These are phyloP conservation scores for Hybos culiciformis DNA, from an alignment of 2,888 invertebrate species.

Conservation along the genomic window DNA sequence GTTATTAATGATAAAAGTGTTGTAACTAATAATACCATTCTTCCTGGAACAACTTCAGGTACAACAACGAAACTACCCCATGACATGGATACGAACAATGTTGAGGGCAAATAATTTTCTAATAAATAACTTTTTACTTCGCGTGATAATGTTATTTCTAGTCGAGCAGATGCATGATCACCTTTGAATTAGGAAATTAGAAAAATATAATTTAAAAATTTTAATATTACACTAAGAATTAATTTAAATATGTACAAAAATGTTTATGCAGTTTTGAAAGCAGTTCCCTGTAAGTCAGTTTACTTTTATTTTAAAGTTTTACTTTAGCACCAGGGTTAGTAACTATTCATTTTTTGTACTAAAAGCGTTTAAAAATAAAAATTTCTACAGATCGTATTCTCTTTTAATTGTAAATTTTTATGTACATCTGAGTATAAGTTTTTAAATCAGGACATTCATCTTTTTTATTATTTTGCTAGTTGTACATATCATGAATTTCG, in stretches of 20 bases:
- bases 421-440: no score
- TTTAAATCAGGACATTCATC: no score
- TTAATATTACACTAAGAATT: not conserved
- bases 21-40: constrained; percentile 47
- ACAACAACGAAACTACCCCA: constrained; percentile 55
- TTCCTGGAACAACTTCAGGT: constrained; percentile 49
- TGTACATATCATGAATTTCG: no score
- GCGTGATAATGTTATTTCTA: constrained; percentile 45
- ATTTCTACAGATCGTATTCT: no score
- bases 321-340: no score
- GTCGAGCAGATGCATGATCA: constrained; percentile 45
- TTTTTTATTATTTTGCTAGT: no score
- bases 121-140: constrained; percentile 47
- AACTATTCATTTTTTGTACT: no score
- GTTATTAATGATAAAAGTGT: constrained; percentile 48
- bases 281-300: not conserved
- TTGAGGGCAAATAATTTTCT: constrained; percentile 49
- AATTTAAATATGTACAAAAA: not conserved
- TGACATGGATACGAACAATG: constrained; percentile 49
- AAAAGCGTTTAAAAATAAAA: no score
- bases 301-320: not conserved
- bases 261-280: no score
- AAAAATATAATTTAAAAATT: no score
- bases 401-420: no score
- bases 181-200: constrained; percentile 41